Evolutionary conservation across 2,888 invertebrate genomes (phyloP).

Genomic region (Pedicia rivosa): DNA sequence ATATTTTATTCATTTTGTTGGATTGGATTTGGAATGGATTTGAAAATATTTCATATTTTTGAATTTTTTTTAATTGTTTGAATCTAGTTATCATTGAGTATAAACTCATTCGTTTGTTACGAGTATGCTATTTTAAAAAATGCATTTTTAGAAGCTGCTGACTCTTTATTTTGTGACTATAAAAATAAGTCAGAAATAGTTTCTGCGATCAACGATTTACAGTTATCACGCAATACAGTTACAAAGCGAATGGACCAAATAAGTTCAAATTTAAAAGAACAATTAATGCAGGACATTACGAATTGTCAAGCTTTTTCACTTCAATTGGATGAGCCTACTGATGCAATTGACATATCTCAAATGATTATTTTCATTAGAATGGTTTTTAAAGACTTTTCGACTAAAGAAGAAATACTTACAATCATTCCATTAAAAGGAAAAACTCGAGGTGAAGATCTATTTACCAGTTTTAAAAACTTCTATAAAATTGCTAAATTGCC

Average conservation of each 20-base stretch:
- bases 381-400: conserved; percentile 12
- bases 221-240: conserved; percentile 9
- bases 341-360: conserved; percentile 13
- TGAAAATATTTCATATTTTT: no score
- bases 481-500: not conserved
- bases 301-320: conserved; percentile 4
- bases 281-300: conserved; percentile 10
- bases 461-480: not conserved
- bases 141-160: conserved; percentile 10
- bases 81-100: no score
- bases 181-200: conserved; percentile 15
- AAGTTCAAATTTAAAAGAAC: conserved; percentile 7
- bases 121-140: conserved; percentile 12
- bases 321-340: conserved; percentile 15
- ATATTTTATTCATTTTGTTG: no score
- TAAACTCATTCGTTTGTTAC: no score
- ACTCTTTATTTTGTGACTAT: conserved; percentile 12
- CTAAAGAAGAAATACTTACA: conserved; percentile 14
- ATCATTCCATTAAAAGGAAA: conserved; percentile 13
- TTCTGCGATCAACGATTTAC: conserved; percentile 9
- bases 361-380: conserved; percentile 13
- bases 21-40: no score
- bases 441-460: conserved; percentile 1
- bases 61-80: no score
- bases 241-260: conserved; percentile 11